These are phyloP conservation scores for Strongylocentrotus purpuratus DNA, from an alignment of 35 echinoderm and acorn worm species.

Conservation along the genomic window DNA sequence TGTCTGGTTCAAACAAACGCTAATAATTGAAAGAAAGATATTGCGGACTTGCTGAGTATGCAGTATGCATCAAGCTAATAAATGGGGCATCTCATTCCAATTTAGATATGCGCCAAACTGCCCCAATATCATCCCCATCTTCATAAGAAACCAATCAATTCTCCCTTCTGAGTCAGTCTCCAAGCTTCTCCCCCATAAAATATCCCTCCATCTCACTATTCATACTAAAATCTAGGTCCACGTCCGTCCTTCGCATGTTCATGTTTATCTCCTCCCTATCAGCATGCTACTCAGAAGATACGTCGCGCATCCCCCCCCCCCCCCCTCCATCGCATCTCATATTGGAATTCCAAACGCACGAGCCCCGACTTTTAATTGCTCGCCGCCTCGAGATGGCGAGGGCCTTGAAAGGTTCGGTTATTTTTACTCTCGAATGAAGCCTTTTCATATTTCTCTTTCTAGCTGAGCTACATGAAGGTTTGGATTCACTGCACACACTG, in stretches of 20 bases:
- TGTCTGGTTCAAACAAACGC: too few relatives aligned
- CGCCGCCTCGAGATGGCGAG: not conserved
- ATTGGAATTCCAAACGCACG: slow-evolving; percentile 16
- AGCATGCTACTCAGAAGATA: not conserved
- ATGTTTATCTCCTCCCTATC: not conserved
- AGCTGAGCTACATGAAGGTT: not conserved
- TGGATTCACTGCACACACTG: not conserved
- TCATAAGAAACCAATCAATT: slow-evolving; percentile 2
- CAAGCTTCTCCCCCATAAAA: not conserved
- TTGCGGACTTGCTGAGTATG: not conserved
- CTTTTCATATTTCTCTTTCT: not conserved
- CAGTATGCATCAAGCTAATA: not conserved
- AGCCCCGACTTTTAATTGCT: slow-evolving; percentile 4
- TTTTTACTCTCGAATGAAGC: not conserved
- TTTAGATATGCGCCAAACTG: not conserved
- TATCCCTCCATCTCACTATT: not conserved
- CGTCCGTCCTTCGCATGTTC: not conserved
- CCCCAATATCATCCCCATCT: not conserved
- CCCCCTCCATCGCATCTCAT: not conserved
- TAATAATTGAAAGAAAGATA: too few relatives aligned
- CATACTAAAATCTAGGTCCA: not conserved
- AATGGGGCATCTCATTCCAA: not conserved
- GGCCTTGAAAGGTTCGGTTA: slow-evolving; percentile 15
- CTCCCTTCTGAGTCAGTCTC: not conserved
- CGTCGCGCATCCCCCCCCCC: not conserved